Percentiles rank a stretch among this genome's conserved stretches.
Evolutionary conservation across 2,888 invertebrate genomes (phyloP).

Genomic region (Dicyrtomina minuta): DNA sequence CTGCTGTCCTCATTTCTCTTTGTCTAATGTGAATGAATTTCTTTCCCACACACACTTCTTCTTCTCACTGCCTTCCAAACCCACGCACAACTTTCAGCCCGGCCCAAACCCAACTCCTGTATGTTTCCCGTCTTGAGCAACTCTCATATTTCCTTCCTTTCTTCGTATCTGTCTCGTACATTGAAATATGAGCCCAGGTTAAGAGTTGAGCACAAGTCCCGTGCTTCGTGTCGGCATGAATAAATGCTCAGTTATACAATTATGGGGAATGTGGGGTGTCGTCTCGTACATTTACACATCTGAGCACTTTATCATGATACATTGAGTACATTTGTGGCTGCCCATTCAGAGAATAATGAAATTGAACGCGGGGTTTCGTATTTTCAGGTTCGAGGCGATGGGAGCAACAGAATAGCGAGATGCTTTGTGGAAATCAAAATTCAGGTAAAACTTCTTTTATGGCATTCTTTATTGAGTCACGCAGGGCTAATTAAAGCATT

Average conservation of each 20-base stretch:
- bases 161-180: not conserved
- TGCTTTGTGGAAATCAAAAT: conserved; percentile 72
- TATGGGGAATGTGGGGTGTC: not conserved
- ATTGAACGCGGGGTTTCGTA: conserved; percentile 13
- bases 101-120: not conserved
- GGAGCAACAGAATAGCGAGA: conserved; percentile 70
- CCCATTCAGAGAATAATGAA: too few species aligned
- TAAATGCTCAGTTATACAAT: conserved; percentile 3
- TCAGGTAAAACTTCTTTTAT: too few species aligned
- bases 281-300: not conserved
- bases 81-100: not conserved
- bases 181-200: conserved; percentile 6
- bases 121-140: not conserved
- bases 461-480: not conserved
- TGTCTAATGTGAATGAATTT: not conserved
- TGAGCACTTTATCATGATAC: not conserved
- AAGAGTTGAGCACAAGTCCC: conserved; percentile 6
- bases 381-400: conserved; percentile 59
- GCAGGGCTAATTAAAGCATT: too few species aligned
- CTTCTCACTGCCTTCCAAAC: not conserved
- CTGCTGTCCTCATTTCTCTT: not conserved
- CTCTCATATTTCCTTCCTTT: not conserved
- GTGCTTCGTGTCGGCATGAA: not conserved
- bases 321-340: too few species aligned
- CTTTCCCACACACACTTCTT: not conserved